Evolutionary conservation across 1,140 invertebrate species (phyloP).

Genomic region (Philaenus spumarius): DNA sequence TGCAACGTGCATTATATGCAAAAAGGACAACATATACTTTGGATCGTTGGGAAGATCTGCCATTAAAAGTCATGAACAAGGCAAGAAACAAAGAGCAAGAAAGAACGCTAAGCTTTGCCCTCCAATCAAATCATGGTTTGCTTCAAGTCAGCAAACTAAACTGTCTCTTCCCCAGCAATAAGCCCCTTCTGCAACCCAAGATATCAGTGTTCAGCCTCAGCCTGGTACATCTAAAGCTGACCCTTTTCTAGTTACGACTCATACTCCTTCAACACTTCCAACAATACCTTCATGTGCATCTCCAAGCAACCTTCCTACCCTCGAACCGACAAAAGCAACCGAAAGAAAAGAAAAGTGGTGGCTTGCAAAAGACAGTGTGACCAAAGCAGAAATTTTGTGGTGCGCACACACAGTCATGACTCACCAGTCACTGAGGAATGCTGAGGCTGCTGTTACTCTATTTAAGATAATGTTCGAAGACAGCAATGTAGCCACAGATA

Average conservation of each 20-base stretch:
- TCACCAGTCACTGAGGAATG: constrained; percentile 11
- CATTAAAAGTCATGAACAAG: background rate
- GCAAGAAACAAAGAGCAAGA: background rate
- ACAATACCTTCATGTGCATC: background rate
- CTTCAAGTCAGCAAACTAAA: background rate
- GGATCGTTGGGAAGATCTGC: background rate
- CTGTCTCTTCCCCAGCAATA: background rate
- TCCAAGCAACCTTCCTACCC: constrained; percentile 3
- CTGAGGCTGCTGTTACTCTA: background rate
- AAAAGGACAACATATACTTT: constrained; percentile 1
- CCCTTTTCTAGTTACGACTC: background rate
- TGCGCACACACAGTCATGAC: too few species aligned
- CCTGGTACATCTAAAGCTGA: constrained; percentile 2
- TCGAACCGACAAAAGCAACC: background rate
- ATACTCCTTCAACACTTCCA: background rate
- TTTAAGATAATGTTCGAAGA: constrained; percentile 17
- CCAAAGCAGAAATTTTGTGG: too few species aligned
- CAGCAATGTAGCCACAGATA: background rate
- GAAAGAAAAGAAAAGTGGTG: background rate
- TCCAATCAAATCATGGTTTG: background rate
- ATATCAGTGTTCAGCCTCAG: too few species aligned
- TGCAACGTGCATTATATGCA: background rate
- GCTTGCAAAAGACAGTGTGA: constrained; percentile 20
- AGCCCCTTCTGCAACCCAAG: too few species aligned
- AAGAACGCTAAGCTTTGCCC: background rate